Conservation (phyloP, 1,140 invertebrate genomes). For the Drosophila kanapiae region DNA sequence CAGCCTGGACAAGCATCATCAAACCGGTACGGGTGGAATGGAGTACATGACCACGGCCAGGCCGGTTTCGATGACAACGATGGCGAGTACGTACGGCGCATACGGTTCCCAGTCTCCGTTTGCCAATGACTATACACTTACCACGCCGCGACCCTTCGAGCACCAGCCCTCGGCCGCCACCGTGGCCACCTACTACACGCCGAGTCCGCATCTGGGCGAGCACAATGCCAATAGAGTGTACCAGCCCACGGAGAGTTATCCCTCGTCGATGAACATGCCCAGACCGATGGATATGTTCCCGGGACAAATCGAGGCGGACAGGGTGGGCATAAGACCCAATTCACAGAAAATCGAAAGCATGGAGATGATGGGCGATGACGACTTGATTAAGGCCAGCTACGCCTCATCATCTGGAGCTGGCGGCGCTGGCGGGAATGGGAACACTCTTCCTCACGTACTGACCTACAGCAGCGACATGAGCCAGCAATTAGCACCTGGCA, state of each 20-base stretch:
- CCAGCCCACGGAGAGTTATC: conserved; percentile 69
- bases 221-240: conserved; percentile 75
- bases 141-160: conserved; percentile 66
- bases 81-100: conserved; percentile 32
- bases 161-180: conserved; percentile 68
- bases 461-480: conserved; percentile 77
- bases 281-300: conserved; percentile 67
- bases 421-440: conserved; percentile 27
- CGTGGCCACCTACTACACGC: conserved; percentile 70
- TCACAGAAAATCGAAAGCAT: conserved; percentile 83
- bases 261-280: conserved; percentile 56
- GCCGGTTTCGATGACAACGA: conserved; percentile 23
- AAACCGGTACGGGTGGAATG: conserved; percentile 8
- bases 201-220: conserved; percentile 76
- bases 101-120: conserved; percentile 51
- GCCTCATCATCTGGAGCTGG: conserved; percentile 2
- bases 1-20: conserved; percentile 48
- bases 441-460: conserved; percentile 65
- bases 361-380: conserved; percentile 66
- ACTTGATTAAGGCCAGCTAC: conserved; percentile 60
- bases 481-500: conserved; percentile 75
- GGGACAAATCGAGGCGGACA: conserved; percentile 55
- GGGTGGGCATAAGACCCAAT: conserved; percentile 77
- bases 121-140: conserved; percentile 52
- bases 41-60: conserved; percentile 63